Conservation (phyloP, 2,888 invertebrate genomes). For the Microdon myrmicae region DNA sequence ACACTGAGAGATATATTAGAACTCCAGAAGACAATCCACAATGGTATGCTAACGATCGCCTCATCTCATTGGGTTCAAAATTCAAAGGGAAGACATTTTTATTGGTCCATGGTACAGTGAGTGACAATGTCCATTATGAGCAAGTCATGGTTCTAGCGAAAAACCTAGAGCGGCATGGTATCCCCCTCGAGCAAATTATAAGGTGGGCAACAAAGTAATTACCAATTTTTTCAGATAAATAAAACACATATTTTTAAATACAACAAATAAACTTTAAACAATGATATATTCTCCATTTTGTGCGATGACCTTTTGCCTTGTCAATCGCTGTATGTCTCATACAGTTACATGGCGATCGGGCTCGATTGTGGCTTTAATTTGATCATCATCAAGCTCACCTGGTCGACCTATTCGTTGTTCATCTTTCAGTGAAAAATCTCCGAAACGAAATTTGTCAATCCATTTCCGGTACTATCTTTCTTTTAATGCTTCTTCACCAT, state of each 20-base stretch:
- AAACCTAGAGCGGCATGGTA: slow-evolving; percentile 83
- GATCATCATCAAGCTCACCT: too few relatives aligned
- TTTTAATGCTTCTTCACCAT: too few relatives aligned
- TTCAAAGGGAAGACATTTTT: slow-evolving; percentile 82
- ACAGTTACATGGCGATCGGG: too few relatives aligned
- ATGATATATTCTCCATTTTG: not conserved
- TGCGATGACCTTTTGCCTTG: slow-evolving; percentile 59
- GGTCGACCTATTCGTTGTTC: too few relatives aligned
- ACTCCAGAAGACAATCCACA: slow-evolving; percentile 78
- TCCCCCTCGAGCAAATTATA: slow-evolving; percentile 93
- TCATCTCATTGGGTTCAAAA: slow-evolving; percentile 76
- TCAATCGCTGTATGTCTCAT: too few relatives aligned
- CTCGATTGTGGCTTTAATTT: too few relatives aligned
- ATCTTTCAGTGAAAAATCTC: too few relatives aligned
- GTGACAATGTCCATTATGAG: slow-evolving; percentile 97
- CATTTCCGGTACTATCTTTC: too few relatives aligned
- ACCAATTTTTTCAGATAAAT: too few relatives aligned
- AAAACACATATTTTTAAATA: too few relatives aligned
- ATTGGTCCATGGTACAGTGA: slow-evolving; percentile 92
- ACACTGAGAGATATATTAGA: slow-evolving; percentile 97
- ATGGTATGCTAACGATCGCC: slow-evolving; percentile 81
- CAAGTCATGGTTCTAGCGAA: slow-evolving; percentile 93
- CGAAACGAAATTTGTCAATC: too few relatives aligned
- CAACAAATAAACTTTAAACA: not conserved
- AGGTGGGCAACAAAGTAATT: too few relatives aligned